Evolutionary conservation across 2,888 invertebrate species (phyloP), one percentile per base, ranked within the genome.

Genomic region (Sabatieria punctata): DNA sequence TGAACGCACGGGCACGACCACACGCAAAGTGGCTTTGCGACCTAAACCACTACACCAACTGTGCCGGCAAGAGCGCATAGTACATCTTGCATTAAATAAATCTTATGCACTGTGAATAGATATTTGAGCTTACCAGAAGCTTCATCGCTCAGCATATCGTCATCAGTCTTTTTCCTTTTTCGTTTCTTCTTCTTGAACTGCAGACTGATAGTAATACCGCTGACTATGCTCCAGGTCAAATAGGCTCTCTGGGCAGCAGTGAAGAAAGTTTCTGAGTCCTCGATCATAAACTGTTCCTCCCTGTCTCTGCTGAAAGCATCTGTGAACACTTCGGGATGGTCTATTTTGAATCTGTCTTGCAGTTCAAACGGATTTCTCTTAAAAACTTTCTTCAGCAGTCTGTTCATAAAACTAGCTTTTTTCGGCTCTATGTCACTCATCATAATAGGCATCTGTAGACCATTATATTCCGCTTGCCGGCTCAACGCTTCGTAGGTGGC

Each of bases 371-470:
- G 43, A 23, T 33, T 35, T 23, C 35, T n/a, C 11, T 22, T 15
- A 3, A 22, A 37, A 3, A 41, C 2, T 15, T 22, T 35, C 4
- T 24, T 6, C 2, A 36, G 15, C 18, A 41, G 4, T 2, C 42
- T 18, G 18, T 3, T 30, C 3, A 18, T 8, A 13, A 41, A 18
- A 22, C 36, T n/a, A 21, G n/a, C 3, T 2, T 21, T 2, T n/a
- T 22, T 18, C 11, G 35, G 6, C 2, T 11, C 15, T 3, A 46
- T 11, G 22, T 46, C 46, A 24, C 41, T 26, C 13, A 2, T 19
- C 47, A 38, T 25, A 8, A 47, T 39, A 3, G 47, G 47, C 47
- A 43, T 46, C 25, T 46, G 46, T 1, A 46, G 36, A 3, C 27
- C 18, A 18, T 46, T 41, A 15, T 30, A 24, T 33, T 46, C 46